A percentile compares a stretch with the other conserved stretches of the same genome.
Evolutionary conservation across 1,140 invertebrate genomes (phyloP).

Genomic region (Propsilocerus akamusi): DNA sequence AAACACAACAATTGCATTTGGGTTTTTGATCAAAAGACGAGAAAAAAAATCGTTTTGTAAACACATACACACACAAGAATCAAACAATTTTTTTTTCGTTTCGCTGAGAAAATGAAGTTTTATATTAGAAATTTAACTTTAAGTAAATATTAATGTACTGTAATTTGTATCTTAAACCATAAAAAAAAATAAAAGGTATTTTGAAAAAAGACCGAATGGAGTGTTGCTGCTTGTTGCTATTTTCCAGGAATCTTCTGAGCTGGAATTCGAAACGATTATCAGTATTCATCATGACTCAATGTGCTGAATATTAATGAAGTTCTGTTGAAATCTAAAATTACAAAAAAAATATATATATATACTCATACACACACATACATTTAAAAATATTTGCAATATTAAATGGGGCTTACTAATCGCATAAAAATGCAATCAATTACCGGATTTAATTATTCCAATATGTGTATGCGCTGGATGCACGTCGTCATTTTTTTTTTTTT

Average conservation of each 20-base stretch:
- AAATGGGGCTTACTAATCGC: not conserved
- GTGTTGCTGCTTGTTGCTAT: not conserved
- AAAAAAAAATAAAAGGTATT: constrained; percentile 4
- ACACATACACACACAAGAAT: too few relatives aligned
- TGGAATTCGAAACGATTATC: too few relatives aligned
- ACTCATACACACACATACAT: not conserved
- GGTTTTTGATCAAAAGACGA: too few relatives aligned
- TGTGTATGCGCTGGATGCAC: too few relatives aligned
- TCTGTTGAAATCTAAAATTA: not conserved
- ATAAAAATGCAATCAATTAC: constrained; percentile 1
- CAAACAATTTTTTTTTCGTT: too few relatives aligned
- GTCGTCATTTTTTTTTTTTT: too few relatives aligned
- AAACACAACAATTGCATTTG: too few relatives aligned
- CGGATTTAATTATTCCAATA: not conserved
- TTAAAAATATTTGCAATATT: too few relatives aligned
- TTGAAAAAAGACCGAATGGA: not conserved
- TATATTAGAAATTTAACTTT: constrained; percentile 2
- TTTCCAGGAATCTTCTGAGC: not conserved
- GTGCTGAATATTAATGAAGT: not conserved
- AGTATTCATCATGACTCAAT: too few relatives aligned
- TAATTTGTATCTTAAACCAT: constrained; percentile 6
- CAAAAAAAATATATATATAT: not conserved
- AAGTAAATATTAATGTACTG: constrained; percentile 5
- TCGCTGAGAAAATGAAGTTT: too few relatives aligned
- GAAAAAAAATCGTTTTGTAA: too few relatives aligned